These are phyloP conservation scores for Galaxea fascicularis DNA, from an alignment of 92 coral and sea anemone genomes.

Conservation along the genomic window DNA sequence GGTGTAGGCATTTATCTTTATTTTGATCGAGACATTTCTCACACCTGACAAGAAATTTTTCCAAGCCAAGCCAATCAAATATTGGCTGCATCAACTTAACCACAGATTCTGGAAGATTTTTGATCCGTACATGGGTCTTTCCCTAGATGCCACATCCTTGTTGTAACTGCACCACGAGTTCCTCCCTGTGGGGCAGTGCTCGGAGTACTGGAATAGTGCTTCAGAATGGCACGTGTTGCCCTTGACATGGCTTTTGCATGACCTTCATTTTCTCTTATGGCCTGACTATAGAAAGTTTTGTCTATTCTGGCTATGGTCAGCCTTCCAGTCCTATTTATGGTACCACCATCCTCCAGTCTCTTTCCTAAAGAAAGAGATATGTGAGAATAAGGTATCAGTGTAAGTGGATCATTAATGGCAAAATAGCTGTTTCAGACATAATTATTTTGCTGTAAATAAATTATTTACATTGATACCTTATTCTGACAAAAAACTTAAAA, in stretches of 20 bases:
- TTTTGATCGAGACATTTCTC: too few species aligned
- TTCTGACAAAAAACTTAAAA: constrained; percentile 59
- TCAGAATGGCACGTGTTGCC: too few species aligned
- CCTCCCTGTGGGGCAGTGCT: constrained; percentile 69
- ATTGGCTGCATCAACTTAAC: not conserved
- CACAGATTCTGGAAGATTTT: constrained; percentile 34
- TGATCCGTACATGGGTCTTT: constrained; percentile 52
- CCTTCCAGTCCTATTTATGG: too few species aligned
- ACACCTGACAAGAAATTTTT: not conserved
- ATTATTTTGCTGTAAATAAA: constrained; percentile 43
- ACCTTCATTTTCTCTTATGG: too few species aligned
- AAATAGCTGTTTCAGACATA: not conserved
- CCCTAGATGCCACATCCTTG: constrained; percentile 46
- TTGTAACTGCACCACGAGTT: constrained; percentile 71
- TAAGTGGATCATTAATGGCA: not conserved
- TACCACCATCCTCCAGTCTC: too few species aligned
- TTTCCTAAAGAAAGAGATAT: too few species aligned
- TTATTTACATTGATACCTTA: constrained; percentile 43
- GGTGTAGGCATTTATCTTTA: too few species aligned
- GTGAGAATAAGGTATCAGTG: not conserved
- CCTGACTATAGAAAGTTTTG: too few species aligned
- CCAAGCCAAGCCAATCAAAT: not conserved
- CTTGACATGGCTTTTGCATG: too few species aligned
- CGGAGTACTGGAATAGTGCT: too few species aligned
- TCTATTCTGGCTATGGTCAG: too few species aligned